Percentiles rank a stretch among this genome's conserved stretches.
These are phyloP conservation scores for Cynaeus angustus DNA, from an alignment of 2,888 invertebrate genomes.

Conservation along the genomic window DNA sequence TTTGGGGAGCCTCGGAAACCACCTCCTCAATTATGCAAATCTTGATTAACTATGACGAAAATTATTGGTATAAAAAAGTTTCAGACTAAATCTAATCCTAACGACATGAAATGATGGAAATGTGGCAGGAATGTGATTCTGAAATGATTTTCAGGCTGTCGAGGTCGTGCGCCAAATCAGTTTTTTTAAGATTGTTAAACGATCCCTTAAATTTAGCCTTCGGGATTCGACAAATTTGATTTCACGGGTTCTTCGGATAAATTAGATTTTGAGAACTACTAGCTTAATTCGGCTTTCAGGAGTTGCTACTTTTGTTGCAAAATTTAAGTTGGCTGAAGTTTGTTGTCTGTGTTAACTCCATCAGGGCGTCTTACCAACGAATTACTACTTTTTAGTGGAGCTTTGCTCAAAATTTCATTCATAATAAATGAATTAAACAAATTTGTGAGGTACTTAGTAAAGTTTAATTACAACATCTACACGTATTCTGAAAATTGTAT, in stretches of 20 bases:
- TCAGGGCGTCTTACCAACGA: neutral
- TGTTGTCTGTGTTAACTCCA: conserved; percentile 23
- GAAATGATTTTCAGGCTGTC: conserved; percentile 13
- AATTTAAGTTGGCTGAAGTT: conserved; percentile 23
- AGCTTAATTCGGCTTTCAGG: conserved; percentile 23
- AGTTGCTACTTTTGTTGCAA: conserved; percentile 27
- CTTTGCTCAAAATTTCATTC: too few relatives aligned
- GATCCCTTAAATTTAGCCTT: conserved; percentile 31
- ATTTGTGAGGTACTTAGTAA: too few relatives aligned
- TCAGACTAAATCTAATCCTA: neutral
- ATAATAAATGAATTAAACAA: too few relatives aligned
- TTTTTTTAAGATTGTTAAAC: conserved; percentile 35
- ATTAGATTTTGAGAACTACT: conserved; percentile 38
- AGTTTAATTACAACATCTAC: too few relatives aligned
- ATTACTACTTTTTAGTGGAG: neutral
- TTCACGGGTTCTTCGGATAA: conserved; percentile 33
- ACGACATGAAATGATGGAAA: too few relatives aligned
- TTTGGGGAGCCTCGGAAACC: neutral
- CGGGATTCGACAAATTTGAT: conserved; percentile 27
- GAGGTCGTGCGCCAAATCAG: conserved; percentile 24
- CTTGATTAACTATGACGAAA: neutral
- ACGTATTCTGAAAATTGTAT: too few relatives aligned
- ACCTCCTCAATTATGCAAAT: neutral
- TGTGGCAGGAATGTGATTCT: too few relatives aligned
- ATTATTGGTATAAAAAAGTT: too few relatives aligned